Conservation (phyloP, 2,888 invertebrate genomes). For the Brenthis ino region DNA sequence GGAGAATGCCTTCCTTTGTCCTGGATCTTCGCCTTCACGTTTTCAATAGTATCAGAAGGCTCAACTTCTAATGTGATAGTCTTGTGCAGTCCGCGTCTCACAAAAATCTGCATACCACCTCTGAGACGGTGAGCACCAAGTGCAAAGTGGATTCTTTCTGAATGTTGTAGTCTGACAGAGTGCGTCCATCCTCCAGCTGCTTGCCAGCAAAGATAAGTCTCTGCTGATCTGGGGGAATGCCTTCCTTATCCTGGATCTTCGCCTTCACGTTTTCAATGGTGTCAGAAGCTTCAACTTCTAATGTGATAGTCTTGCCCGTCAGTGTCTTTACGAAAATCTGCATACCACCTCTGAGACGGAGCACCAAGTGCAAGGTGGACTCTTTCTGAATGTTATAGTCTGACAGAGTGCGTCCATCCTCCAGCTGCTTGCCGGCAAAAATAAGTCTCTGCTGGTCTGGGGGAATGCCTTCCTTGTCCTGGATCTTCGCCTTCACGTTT, state of each 20-base stretch:
- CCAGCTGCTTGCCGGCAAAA: slow-evolving; percentile 50
- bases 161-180: slow-evolving; percentile 37
- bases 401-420: slow-evolving; percentile 56
- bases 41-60: slow-evolving; percentile 61
- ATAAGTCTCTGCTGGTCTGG: slow-evolving; percentile 53
- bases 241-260: slow-evolving; percentile 67
- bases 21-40: slow-evolving; percentile 54
- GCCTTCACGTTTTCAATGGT: slow-evolving; percentile 53
- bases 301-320: slow-evolving; percentile 53
- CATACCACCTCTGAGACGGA: slow-evolving; percentile 54
- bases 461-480: slow-evolving; percentile 48
- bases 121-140: slow-evolving; percentile 38
- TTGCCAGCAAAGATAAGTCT: slow-evolving; percentile 61
- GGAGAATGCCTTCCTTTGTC: slow-evolving; percentile 69
- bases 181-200: slow-evolving; percentile 42
- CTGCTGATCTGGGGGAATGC: slow-evolving; percentile 67
- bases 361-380: slow-evolving; percentile 52
- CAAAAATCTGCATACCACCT: slow-evolving; percentile 54
- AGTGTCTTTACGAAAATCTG: slow-evolving; percentile 55
- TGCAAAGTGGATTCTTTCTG: slow-evolving; percentile 49
- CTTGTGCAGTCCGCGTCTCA: too few species aligned
- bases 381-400: slow-evolving; percentile 63
- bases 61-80: slow-evolving; percentile 57
- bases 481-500: slow-evolving; percentile 40
- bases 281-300: slow-evolving; percentile 59